phyloP scores from a whole-genome alignment of 2,797 vertebrate genomes.

The Naso thynnoides region DNA sequence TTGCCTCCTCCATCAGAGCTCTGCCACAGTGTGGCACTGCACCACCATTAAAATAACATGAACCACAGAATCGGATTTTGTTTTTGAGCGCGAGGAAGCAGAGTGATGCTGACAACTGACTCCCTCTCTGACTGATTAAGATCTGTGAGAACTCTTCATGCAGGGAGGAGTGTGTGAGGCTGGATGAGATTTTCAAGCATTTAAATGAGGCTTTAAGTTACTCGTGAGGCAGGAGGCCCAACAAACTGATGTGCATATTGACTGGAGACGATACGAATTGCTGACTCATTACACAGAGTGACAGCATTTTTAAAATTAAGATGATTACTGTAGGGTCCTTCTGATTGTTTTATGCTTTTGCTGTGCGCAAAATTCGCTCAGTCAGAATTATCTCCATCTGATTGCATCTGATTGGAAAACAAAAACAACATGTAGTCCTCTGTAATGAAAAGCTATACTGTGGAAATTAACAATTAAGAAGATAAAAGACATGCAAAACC shows the following conservation, averaged over 20 bases:
- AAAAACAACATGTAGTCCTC: neutral
- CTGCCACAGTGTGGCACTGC: constrained; percentile 71
- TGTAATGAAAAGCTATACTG: neutral
- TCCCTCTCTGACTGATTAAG: constrained; percentile 53
- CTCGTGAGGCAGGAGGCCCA: neutral
- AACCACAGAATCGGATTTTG: constrained; percentile 10
- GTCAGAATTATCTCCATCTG: neutral
- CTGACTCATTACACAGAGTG: neutral
- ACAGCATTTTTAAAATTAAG: neutral
- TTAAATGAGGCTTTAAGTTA: constrained; percentile 34
- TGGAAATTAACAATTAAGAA: constrained; percentile 10
- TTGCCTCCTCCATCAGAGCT: neutral
- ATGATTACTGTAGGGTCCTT: neutral
- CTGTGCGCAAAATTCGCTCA: neutral
- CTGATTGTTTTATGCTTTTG: constrained; percentile 5
- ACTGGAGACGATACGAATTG: neutral
- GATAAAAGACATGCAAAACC: neutral
- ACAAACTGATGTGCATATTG: neutral
- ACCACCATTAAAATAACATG: constrained; percentile 17
- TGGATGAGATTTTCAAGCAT: constrained; percentile 18
- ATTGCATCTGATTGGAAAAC: constrained; percentile 3
- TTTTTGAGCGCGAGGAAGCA: constrained; percentile 7
- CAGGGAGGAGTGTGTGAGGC: neutral
- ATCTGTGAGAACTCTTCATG: constrained; percentile 37
- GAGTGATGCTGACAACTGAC: constrained; percentile 25